A percentile compares a stretch with the other conserved stretches of the same genome.
phyloP scores from a whole-genome alignment of 2,888 invertebrate species.

The Troglohyphantes excavatus region DNA sequence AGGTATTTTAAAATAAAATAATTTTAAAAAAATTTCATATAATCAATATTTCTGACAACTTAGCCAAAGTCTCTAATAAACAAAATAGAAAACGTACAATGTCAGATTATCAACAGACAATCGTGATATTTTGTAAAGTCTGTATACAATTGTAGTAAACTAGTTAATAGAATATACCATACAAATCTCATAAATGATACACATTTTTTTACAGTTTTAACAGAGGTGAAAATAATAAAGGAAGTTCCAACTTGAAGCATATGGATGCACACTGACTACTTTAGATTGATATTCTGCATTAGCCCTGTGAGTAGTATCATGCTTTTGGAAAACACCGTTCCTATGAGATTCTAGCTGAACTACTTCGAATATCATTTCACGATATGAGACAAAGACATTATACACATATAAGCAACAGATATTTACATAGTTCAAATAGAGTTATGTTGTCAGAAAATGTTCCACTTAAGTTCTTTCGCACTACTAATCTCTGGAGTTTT shows the following conservation, averaged over 20 bases:
- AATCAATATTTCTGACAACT: too few relatives aligned
- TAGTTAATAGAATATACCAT: constrained; percentile 42
- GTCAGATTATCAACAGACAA: neutral
- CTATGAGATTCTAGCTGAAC: constrained; percentile 55
- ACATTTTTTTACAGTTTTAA: constrained; percentile 25
- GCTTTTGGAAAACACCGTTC: constrained; percentile 33
- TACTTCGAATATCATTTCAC: constrained; percentile 64
- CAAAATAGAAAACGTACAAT: neutral
- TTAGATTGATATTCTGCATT: constrained; percentile 51
- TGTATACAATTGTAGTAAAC: constrained; percentile 27
- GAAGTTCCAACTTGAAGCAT: constrained; percentile 32
- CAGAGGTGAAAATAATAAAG: constrained; percentile 6
- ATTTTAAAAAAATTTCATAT: neutral
- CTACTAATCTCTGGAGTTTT: constrained; percentile 52
- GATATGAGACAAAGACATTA: constrained; percentile 47
- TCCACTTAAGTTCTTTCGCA: constrained; percentile 45
- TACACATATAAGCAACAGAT: constrained; percentile 64
- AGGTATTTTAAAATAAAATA: neutral
- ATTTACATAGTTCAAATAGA: constrained; percentile 71
- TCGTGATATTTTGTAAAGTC: neutral
- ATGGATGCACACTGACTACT: constrained; percentile 31
- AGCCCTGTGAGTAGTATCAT: constrained; percentile 24
- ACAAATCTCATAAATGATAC: constrained; percentile 41
- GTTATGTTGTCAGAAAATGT: constrained; percentile 62
- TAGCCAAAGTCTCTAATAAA: too few relatives aligned